Conservation (phyloP, 2,113 vertebrate species). For the Oostethus manadensis region DNA sequence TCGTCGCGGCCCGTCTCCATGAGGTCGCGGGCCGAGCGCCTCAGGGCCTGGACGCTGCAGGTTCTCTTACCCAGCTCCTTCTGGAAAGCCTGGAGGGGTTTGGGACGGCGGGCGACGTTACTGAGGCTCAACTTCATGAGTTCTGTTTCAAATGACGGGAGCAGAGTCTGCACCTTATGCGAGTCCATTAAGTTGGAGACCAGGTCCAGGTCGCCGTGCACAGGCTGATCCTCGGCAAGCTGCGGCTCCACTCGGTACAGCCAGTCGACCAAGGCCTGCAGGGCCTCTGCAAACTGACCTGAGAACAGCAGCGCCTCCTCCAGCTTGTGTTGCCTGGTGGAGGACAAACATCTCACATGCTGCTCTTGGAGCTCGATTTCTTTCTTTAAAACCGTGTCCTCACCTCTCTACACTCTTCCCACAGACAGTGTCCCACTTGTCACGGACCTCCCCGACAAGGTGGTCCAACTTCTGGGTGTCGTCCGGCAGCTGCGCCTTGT, state of each 20-base stretch:
- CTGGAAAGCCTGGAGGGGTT: slow-evolving; percentile 83
- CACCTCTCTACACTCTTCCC: slow-evolving; percentile 98
- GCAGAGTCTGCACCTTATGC: slow-evolving; percentile 80
- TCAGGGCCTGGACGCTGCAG: slow-evolving; percentile 86
- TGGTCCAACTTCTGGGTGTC: slow-evolving; percentile 92
- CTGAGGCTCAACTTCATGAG: background rate
- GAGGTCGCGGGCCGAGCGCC: slow-evolving; percentile 90
- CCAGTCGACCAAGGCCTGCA: slow-evolving; percentile 97
- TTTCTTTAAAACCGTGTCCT: slow-evolving; percentile 2
- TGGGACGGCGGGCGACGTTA: background rate
- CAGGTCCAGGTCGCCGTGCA: slow-evolving; percentile 93
- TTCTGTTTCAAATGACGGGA: background rate
- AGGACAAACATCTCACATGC: background rate
- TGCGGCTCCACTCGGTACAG: slow-evolving; percentile 95
- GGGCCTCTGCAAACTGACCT: slow-evolving; percentile 94
- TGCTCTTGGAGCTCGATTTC: background rate
- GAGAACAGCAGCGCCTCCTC: slow-evolving; percentile 97
- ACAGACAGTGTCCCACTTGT: slow-evolving; percentile 98
- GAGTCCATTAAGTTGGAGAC: slow-evolving; percentile 98
- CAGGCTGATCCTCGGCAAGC: slow-evolving; percentile 90
- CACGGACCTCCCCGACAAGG: slow-evolving; percentile 89
- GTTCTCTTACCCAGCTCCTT: slow-evolving; percentile 97
- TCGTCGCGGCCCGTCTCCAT: slow-evolving; percentile 91
- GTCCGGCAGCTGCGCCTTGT: slow-evolving; percentile 84
- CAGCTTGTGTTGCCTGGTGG: slow-evolving; percentile 90